Base-by-base conservation (phyloP, 2,888 invertebrate species). In the Apamea anceps region DNA sequence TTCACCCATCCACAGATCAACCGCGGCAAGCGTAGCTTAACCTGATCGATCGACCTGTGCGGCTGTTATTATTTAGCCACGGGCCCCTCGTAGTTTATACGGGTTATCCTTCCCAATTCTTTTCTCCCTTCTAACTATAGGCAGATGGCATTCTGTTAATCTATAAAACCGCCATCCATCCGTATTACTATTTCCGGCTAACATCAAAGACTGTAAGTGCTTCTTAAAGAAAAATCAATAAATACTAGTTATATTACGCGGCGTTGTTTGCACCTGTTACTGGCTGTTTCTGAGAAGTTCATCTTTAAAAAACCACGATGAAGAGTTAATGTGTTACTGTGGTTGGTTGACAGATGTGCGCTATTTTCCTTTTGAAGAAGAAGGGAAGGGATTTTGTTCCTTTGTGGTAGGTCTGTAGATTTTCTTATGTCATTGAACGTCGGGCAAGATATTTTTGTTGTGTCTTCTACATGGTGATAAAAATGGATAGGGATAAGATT, bases 231-330 rank as follows among this genome's bases (percentile, higher is more conserved):
- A 86, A 81, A 86, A 88, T 85, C 90, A 90, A 91, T 90, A 91
- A 91, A 92, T 89, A 91, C 89, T 86, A 87, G 85, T 83, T 88
- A 82, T 80, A 81, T 87, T 79, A 78, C 81, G 85, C 81, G 87
- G 89, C 85, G 80, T 85, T 87, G 91, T 79, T 73, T 88, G 91
- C 95, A 95, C 94, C 95, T 95, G 95, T 88, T 91, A 60, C 51
- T 65, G 68, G 83, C 28, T 32, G 51, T 82, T 95, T 95, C 94
- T 88, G 57, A 79, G 94, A 94, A 94, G 70, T 84, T 37, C 57
- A 63, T 86, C 72, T 82, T 85, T 45, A 72, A 84, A 80, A 81
- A 77, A 66, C 62, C 21, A 66, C 18, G 48, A 67, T 66, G 45
- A 77, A 72, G 67, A 71, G 48, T 77, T 79, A 63, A 73, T 81